Evolutionary conservation across 2,888 invertebrate species (phyloP), one percentile per base, ranked within the genome.

Genomic region (Margaritifera margaritifera): DNA sequence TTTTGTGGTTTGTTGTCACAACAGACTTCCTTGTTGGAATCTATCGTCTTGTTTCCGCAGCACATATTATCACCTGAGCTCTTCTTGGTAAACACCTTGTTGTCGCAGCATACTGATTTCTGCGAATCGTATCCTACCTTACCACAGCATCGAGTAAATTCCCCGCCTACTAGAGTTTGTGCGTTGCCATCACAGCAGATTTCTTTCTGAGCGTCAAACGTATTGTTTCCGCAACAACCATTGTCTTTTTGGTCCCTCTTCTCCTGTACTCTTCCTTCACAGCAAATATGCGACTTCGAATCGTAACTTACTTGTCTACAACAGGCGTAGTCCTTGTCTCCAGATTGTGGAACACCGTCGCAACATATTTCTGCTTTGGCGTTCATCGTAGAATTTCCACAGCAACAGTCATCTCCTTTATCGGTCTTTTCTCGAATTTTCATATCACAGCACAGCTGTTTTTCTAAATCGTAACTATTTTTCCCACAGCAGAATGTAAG

Each of bases 71-170:
- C 74, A n/a, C 68, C 66, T 22, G 50, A 25, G 19, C 63, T 50
- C 8, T 52, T 50, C 58, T 74, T 74, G 15, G 55, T 53, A 6
- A 64, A 61, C 2, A 74, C 62, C 4, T 27, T 27, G 31, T 59
- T 59, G 22, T 72, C 62, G 31, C 72, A 72, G 50, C 72, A 72
- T 4, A 72, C 61, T 54, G 69, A 64, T 25, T 64, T 64, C 3
- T n/a, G 42, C 0, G 69, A 62, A 64, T 72, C 51, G 57, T 69
- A 72, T 15, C 73, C 71, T 15, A n/a, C 50, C 18, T 61, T 59
- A 22, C 68, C 70, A 31, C 74, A 74, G 55, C 74, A 74, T 42
- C 66, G 19, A 6, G 72, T n/a, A n/a, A n/a, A n/a, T n/a, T n/a
- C n/a, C n/a, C n/a, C n/a, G n/a, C n/a, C n/a, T n/a, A n/a, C n/a